Evolutionary conservation across 2,888 invertebrate genomes (phyloP).

Genomic region (Lutraria lutraria): DNA sequence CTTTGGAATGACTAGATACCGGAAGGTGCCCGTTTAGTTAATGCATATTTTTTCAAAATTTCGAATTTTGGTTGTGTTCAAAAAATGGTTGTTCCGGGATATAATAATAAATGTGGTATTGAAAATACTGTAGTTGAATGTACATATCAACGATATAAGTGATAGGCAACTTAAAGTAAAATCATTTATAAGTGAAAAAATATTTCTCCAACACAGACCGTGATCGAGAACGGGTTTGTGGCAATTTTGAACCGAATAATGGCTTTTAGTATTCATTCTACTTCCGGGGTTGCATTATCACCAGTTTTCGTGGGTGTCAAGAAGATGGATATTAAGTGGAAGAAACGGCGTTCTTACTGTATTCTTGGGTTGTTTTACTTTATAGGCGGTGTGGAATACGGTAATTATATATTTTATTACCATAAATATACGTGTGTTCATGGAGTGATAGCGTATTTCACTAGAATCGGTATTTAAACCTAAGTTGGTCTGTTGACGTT

Average conservation of each 20-base stretch:
- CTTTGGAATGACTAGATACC: no score
- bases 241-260: neutral
- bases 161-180: no score
- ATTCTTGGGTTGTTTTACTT: constrained; percentile 82
- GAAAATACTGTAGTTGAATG: no score
- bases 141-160: no score
- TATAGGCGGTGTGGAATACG: constrained; percentile 87
- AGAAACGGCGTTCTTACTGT: constrained; percentile 78
- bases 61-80: no score
- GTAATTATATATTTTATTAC: constrained; percentile 70
- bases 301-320: constrained; percentile 23
- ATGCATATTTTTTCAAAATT: no score
- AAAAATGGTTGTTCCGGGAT: no score
- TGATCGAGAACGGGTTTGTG: no score
- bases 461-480: neutral
- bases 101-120: no score
- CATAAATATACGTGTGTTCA: neutral
- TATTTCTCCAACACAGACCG: no score
- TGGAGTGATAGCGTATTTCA: neutral
- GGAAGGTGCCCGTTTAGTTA: no score
- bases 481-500: neutral
- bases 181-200: no score
- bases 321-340: constrained; percentile 57
- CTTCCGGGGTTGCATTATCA: constrained; percentile 26
- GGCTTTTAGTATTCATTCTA: neutral